These are phyloP conservation scores for Melanotus villosus DNA, from an alignment of 2,888 invertebrate genomes.

Conservation along the genomic window DNA sequence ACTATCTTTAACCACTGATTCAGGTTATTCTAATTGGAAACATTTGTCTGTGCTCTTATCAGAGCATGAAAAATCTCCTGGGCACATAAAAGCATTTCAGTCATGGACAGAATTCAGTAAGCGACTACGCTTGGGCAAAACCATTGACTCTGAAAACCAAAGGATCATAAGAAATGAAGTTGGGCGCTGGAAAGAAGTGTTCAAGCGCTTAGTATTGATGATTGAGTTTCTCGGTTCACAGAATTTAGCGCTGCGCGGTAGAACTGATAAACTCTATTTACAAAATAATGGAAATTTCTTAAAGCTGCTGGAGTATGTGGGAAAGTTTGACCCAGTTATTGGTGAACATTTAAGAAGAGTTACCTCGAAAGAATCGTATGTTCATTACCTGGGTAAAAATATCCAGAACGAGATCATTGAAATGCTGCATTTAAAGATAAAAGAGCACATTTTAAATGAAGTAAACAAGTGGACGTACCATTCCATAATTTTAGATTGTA, in stretches of 20 bases:
- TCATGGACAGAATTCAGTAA: neutral
- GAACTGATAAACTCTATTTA: neutral
- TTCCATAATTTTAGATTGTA: slow-evolving; percentile 14
- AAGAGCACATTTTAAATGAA: neutral
- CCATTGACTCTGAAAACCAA: neutral
- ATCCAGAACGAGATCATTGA: slow-evolving; percentile 7
- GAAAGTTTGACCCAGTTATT: neutral
- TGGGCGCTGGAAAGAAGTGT: neutral
- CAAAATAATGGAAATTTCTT: neutral
- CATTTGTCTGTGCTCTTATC: neutral
- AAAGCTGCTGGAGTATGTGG: neutral
- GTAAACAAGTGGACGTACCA: neutral
- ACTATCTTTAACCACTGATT: neutral
- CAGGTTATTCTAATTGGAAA: slow-evolving; percentile 1
- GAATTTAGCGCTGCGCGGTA: neutral
- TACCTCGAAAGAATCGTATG: neutral
- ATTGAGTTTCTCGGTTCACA: neutral
- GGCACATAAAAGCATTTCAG: neutral
- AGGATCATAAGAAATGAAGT: neutral
- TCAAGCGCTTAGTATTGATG: neutral
- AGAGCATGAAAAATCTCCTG: neutral
- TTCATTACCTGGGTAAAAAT: neutral
- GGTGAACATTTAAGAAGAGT: slow-evolving; percentile 1
- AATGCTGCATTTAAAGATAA: neutral
- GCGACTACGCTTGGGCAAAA: neutral